These are phyloP conservation scores for Siphlonurus alternatus DNA, from an alignment of 2,888 invertebrate genomes.

Conservation along the genomic window DNA sequence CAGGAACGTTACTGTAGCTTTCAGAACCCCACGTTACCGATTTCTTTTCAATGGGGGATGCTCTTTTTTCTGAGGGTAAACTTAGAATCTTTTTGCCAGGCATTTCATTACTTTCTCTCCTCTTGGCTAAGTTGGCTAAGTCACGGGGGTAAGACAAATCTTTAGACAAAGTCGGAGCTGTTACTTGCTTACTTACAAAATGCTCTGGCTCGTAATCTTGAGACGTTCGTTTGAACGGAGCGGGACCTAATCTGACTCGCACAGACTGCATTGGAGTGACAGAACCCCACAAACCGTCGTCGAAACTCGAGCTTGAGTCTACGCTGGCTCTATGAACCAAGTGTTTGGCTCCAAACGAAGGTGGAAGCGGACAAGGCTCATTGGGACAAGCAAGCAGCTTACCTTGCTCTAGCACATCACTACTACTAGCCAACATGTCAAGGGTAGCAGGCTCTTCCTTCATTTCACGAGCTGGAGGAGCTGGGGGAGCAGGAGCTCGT, in stretches of 20 bases:
- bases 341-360: background rate
- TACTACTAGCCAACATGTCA: background rate
- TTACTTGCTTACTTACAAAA: background rate
- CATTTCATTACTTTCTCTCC: no score
- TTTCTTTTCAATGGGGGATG: background rate
- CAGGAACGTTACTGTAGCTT: background rate
- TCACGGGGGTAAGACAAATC: background rate
- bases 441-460: background rate
- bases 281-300: background rate
- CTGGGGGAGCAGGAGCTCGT: slow-evolving; percentile 34
- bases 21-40: background rate
- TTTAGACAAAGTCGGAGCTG: background rate
- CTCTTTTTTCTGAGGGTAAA: background rate
- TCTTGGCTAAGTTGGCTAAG: background rate
- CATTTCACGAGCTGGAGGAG: slow-evolving; percentile 23
- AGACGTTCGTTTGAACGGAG: background rate
- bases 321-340: background rate
- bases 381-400: background rate
- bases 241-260: background rate
- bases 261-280: background rate
- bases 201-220: background rate
- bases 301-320: background rate
- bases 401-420: slow-evolving; percentile 1
- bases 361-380: background rate
- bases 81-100: background rate